phyloP scores from a whole-genome alignment of 2,888 invertebrate genomes.

The Unio delphinus region DNA sequence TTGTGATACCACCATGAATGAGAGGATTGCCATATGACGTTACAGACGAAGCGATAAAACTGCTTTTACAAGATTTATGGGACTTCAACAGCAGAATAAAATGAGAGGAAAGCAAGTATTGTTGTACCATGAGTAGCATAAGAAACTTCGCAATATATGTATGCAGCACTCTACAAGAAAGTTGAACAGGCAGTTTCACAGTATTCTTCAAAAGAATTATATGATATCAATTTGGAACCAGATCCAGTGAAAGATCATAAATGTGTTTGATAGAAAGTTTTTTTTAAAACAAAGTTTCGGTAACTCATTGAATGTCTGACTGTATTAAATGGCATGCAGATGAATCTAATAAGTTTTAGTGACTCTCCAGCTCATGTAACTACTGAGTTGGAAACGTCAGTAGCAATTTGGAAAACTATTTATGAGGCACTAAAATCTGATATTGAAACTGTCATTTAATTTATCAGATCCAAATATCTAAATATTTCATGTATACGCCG shows the following conservation, averaged over 20 bases:
- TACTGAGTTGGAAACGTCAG: conserved; percentile 26
- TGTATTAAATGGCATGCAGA: conserved; percentile 9
- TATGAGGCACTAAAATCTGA: conserved; percentile 3
- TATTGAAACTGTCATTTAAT: conserved; percentile 18
- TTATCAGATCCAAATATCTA: conserved; percentile 1
- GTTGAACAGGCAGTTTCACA: conserved; percentile 5
- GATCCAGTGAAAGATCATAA: neutral
- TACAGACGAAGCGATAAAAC: conserved; percentile 28
- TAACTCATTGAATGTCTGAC: too few species aligned
- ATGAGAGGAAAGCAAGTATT: conserved; percentile 13
- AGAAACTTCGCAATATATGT: conserved; percentile 1
- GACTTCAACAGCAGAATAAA: neutral
- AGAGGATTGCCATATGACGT: conserved; percentile 16
- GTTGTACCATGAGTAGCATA: conserved; percentile 22
- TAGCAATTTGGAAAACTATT: conserved; percentile 26
- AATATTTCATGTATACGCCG: conserved; percentile 7
- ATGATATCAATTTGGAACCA: neutral
- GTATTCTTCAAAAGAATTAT: conserved; percentile 1
- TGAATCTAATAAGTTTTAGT: conserved; percentile 1
- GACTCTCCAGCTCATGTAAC: conserved; percentile 11
- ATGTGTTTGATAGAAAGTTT: too few species aligned
- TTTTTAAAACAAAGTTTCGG: too few species aligned
- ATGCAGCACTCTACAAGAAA: neutral
- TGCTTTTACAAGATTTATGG: conserved; percentile 16
- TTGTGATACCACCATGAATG: conserved; percentile 5